Conservation (phyloP, 1,140 invertebrate genomes). For the Zaprionus kolodkinae region DNA sequence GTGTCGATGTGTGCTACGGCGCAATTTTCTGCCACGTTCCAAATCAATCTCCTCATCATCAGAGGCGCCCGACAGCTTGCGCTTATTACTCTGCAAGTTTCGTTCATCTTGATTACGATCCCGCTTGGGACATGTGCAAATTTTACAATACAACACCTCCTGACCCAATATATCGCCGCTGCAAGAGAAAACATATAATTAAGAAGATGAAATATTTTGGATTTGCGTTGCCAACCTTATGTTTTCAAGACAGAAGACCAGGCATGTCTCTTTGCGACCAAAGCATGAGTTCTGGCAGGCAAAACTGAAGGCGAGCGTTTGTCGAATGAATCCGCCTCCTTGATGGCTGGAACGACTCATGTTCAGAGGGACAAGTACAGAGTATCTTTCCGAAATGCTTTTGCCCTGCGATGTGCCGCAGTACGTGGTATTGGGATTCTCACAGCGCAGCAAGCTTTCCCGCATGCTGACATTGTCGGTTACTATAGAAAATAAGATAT, state of each 20-base stretch:
- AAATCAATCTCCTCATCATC: slow-evolving; percentile 52
- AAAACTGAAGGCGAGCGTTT: slow-evolving; percentile 76
- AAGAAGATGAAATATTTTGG: not conserved
- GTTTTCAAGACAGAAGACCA: slow-evolving; percentile 74
- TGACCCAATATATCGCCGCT: slow-evolving; percentile 78
- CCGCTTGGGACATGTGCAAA: slow-evolving; percentile 79
- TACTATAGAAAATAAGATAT: slow-evolving; percentile 17
- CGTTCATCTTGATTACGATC: slow-evolving; percentile 66
- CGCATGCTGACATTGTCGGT: slow-evolving; percentile 39
- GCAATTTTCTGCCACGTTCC: slow-evolving; percentile 31
- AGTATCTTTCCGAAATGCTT: slow-evolving; percentile 76
- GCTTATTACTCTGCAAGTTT: slow-evolving; percentile 39
- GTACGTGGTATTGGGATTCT: slow-evolving; percentile 69
- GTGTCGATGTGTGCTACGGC: slow-evolving; percentile 19
- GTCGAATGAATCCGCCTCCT: slow-evolving; percentile 46
- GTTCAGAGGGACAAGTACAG: slow-evolving; percentile 71
- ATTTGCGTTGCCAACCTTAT: slow-evolving; percentile 39
- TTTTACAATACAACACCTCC: slow-evolving; percentile 67
- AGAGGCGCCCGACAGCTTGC: slow-evolving; percentile 37
- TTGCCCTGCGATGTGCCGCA: slow-evolving; percentile 67
- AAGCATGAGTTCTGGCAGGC: slow-evolving; percentile 80
- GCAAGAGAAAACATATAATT: slow-evolving; percentile 1
- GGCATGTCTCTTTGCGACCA: slow-evolving; percentile 71
- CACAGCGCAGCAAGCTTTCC: slow-evolving; percentile 69
- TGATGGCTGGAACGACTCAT: slow-evolving; percentile 47